A percentile compares a stretch with the other conserved stretches of the same genome.
Conservation (phyloP, 2,888 invertebrate species). For the Dasysyrphus tricinctus region DNA sequence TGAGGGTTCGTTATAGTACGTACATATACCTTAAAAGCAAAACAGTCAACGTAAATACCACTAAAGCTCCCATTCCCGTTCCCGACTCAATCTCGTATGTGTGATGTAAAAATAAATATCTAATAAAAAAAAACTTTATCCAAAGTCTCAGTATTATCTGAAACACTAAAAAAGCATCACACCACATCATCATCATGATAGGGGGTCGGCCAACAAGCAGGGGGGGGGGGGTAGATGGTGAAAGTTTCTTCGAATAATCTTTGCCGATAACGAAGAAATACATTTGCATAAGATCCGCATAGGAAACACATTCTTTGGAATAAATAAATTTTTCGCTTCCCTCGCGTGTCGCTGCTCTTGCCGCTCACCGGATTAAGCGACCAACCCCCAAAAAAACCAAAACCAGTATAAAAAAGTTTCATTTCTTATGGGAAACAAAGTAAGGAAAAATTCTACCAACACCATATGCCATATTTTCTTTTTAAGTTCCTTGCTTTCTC, state of each 20-base stretch:
- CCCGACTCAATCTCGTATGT: background rate
- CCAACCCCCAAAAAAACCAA: background rate
- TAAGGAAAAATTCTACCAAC: slow-evolving; percentile 15
- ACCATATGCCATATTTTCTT: slow-evolving; percentile 57
- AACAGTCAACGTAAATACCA: slow-evolving; percentile 43
- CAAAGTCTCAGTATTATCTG: slow-evolving; percentile 33
- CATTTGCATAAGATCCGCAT: slow-evolving; percentile 73
- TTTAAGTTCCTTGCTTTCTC: background rate
- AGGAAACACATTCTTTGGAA: slow-evolving; percentile 65
- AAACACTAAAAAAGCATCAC: slow-evolving; percentile 20
- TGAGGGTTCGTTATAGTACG: background rate
- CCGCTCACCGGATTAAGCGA: background rate
- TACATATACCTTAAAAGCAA: slow-evolving; percentile 11
- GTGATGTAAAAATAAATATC: background rate
- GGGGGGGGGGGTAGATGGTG: slow-evolving; percentile 9
- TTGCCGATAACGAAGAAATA: slow-evolving; percentile 73
- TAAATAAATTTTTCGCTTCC: slow-evolving; percentile 50
- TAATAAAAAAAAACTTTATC: slow-evolving; percentile 40
- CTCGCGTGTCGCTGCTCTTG: background rate
- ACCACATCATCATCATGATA: background rate
- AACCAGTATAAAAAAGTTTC: slow-evolving; percentile 40
- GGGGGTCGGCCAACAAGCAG: background rate
- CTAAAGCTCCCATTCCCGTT: background rate
- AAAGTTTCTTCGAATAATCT: slow-evolving; percentile 70
- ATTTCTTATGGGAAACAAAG: slow-evolving; percentile 33